Conservation (phyloP, 2,888 invertebrate genomes). For the Mellilla xanthometata region DNA sequence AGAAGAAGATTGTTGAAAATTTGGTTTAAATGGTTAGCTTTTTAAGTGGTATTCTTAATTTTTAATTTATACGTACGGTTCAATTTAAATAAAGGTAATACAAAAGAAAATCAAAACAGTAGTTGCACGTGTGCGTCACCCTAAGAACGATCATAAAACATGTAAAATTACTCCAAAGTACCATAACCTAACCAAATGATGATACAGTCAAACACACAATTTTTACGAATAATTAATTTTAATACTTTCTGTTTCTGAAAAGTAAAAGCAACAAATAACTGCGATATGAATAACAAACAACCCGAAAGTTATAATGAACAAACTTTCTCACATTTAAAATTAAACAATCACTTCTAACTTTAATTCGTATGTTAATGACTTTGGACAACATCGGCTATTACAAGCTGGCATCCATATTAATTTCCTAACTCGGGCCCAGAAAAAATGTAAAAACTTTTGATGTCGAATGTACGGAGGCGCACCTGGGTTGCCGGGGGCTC, state of each 20-base stretch:
- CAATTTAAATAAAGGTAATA: no score
- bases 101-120: slow-evolving; percentile 11
- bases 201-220: slow-evolving; percentile 50
- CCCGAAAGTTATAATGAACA: not conserved
- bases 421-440: slow-evolving; percentile 41
- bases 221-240: not conserved
- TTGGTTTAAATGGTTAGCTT: no score
- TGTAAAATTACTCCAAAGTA: slow-evolving; percentile 58
- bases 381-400: slow-evolving; percentile 51
- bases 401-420: slow-evolving; percentile 68
- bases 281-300: not conserved
- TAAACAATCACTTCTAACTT: slow-evolving; percentile 29
- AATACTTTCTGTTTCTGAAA: no score
- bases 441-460: slow-evolving; percentile 55
- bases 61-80: no score
- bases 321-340: not conserved
- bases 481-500: slow-evolving; percentile 81
- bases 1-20: no score
- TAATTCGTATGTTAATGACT: slow-evolving; percentile 54
- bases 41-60: no score
- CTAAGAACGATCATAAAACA: slow-evolving; percentile 50
- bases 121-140: slow-evolving; percentile 55
- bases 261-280: no score
- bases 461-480: slow-evolving; percentile 68
- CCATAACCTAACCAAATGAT: slow-evolving; percentile 46